A percentile compares a stretch with the other conserved stretches of the same genome.
These are phyloP conservation scores for Heliconius nattereri DNA, from an alignment of 1,140 invertebrate genomes.

Conservation along the genomic window DNA sequence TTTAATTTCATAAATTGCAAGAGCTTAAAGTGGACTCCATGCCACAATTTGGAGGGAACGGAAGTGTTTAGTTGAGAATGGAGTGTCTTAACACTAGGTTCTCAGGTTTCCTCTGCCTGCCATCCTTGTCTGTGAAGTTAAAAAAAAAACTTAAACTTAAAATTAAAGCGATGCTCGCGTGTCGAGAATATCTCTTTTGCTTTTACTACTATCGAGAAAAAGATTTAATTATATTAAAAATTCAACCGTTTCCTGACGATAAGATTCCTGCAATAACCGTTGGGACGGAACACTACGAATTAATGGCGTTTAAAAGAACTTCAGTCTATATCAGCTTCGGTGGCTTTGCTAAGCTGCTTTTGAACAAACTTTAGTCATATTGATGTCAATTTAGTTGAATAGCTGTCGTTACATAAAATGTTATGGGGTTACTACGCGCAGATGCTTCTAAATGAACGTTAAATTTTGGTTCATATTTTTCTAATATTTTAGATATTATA, in stretches of 20 bases:
- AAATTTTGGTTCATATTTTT: constrained; percentile 20
- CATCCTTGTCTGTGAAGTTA: too few relatives aligned
- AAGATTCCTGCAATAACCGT: constrained; percentile 41
- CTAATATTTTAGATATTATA: not conserved
- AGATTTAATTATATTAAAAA: constrained; percentile 43
- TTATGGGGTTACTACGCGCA: constrained; percentile 51
- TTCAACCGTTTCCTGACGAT: constrained; percentile 32
- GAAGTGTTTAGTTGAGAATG: too few relatives aligned
- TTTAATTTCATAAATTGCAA: too few relatives aligned
- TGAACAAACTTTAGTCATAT: constrained; percentile 61
- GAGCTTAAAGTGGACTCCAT: too few relatives aligned
- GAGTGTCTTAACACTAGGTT: too few relatives aligned
- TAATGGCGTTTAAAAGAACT: constrained; percentile 54
- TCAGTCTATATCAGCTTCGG: constrained; percentile 50
- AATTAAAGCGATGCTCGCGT: not conserved
- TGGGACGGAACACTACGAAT: constrained; percentile 45
- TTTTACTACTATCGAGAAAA: not conserved
- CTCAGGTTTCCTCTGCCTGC: too few relatives aligned
- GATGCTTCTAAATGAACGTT: constrained; percentile 32
- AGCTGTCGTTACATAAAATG: constrained; percentile 66
- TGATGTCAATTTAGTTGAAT: constrained; percentile 71
- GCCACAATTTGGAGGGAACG: too few relatives aligned
- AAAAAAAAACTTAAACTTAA: not conserved
- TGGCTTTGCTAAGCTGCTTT: constrained; percentile 48
- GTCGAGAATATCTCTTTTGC: constrained; percentile 1